Conservation (phyloP, 1,140 invertebrate species). For the Hyles euphorbiae region DNA sequence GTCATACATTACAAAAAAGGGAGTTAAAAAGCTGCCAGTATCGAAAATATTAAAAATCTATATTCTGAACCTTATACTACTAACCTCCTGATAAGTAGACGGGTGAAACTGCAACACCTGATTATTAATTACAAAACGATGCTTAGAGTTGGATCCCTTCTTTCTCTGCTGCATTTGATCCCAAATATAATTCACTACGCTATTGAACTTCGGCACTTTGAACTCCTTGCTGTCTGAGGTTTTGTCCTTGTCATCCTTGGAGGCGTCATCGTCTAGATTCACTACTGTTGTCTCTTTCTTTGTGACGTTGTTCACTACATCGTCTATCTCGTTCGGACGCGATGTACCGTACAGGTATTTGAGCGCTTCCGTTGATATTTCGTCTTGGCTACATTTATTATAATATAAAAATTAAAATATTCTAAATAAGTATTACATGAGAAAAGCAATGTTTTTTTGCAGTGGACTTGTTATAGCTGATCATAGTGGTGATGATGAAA, state of each 20-base stretch:
- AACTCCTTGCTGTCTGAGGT: constrained; percentile 31
- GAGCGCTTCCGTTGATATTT: constrained; percentile 83
- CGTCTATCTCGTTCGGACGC: constrained; percentile 74
- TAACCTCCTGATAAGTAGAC: constrained; percentile 79
- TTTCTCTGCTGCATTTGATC: constrained; percentile 79
- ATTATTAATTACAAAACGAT: constrained; percentile 78
- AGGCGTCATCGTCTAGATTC: constrained; percentile 43
- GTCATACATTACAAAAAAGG: no score
- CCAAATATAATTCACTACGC: constrained; percentile 80
- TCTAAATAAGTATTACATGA: no score
- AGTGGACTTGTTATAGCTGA: no score
- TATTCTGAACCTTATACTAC: not conserved
- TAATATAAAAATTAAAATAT: no score
- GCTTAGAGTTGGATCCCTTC: constrained; percentile 74
- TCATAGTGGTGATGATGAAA: no score
- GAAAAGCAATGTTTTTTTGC: no score
- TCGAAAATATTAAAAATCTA: no score
- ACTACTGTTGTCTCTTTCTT: constrained; percentile 50
- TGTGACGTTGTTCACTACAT: constrained; percentile 65
- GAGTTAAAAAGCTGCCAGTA: no score
- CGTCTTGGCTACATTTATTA: constrained; percentile 79
- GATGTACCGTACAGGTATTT: constrained; percentile 81
- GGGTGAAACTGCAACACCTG: constrained; percentile 81
- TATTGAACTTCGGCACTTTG: constrained; percentile 77
- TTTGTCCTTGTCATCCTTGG: constrained; percentile 44